phyloP scores from a whole-genome alignment of 1,140 invertebrate species.

The Potamilus streckersoni region DNA sequence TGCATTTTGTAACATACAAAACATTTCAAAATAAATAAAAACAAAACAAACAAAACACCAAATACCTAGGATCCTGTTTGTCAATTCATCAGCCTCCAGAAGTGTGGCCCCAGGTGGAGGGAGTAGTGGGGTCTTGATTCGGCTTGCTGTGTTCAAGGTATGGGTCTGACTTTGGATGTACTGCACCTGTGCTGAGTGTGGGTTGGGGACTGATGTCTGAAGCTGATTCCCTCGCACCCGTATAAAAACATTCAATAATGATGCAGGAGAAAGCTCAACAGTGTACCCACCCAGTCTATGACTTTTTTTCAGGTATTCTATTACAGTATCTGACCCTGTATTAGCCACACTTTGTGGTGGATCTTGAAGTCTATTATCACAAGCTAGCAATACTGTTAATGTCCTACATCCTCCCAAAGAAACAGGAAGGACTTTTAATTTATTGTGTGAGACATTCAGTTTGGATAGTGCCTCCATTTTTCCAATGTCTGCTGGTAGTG shows the following conservation, averaged over 20 bases:
- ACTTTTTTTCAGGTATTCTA: constrained; percentile 59
- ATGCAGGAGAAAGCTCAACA: constrained; percentile 22
- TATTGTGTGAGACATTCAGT: constrained; percentile 65
- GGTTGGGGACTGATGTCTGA: constrained; percentile 58
- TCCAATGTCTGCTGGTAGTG: constrained; percentile 60
- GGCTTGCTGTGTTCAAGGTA: constrained; percentile 63
- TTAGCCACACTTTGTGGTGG: constrained; percentile 64
- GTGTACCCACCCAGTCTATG: constrained; percentile 30
- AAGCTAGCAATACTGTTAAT: constrained; percentile 58
- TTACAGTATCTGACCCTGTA: constrained; percentile 57
- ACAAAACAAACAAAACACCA: not conserved
- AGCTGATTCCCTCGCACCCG: constrained; percentile 61
- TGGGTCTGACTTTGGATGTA: constrained; percentile 67
- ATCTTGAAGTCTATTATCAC: constrained; percentile 54
- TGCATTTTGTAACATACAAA: not conserved
- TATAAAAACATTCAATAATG: constrained; percentile 58
- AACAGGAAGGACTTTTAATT: constrained; percentile 57
- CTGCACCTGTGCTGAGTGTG: constrained; percentile 63
- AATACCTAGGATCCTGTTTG: constrained; percentile 65
- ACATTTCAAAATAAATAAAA: not conserved
- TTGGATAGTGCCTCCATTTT: constrained; percentile 60
- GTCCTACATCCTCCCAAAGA: constrained; percentile 55
- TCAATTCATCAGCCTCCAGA: constrained; percentile 56
- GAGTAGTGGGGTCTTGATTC: constrained; percentile 65
- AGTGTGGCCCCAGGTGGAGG: constrained; percentile 57